Evolutionary conservation across 2,888 invertebrate species (phyloP).

Genomic region (Synanthedon vespiformis): DNA sequence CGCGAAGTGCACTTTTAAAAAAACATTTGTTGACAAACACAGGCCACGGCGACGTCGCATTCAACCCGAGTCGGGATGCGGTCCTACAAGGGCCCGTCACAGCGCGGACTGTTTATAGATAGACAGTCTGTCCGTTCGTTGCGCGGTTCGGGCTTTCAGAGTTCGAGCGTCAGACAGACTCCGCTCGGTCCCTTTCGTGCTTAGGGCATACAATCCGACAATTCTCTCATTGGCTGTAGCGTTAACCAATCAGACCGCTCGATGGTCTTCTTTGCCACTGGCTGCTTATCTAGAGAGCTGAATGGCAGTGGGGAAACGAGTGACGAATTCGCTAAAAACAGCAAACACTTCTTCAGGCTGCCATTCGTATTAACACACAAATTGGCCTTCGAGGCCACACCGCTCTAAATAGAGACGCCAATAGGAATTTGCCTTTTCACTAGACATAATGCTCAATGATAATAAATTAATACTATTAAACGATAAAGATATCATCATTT

Average conservation of each 20-base stretch:
- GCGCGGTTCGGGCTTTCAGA: slow-evolving; percentile 1
- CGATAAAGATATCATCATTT: neutral
- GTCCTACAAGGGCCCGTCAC: slow-evolving; percentile 50
- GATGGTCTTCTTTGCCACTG: slow-evolving; percentile 34
- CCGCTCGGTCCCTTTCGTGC: slow-evolving; percentile 45
- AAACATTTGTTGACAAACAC: slow-evolving; percentile 43
- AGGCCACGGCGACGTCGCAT: slow-evolving; percentile 15
- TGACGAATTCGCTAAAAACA: slow-evolving; percentile 36
- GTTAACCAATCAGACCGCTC: slow-evolving; percentile 36
- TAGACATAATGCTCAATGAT: slow-evolving; percentile 12
- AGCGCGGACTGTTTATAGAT: no score
- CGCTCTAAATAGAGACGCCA: slow-evolving; percentile 37
- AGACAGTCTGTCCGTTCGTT: slow-evolving; percentile 39
- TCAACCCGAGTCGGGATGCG: slow-evolving; percentile 35
- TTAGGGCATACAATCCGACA: slow-evolving; percentile 37
- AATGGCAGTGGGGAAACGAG: slow-evolving; percentile 55
- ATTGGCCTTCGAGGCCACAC: slow-evolving; percentile 43
- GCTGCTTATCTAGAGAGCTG: slow-evolving; percentile 26
- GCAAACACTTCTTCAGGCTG: slow-evolving; percentile 25
- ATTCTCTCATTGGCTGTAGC: slow-evolving; percentile 39
- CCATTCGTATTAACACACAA: slow-evolving; percentile 37
- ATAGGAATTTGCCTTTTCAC: slow-evolving; percentile 24
- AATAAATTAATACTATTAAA: slow-evolving; percentile 4
- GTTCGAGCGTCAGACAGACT: slow-evolving; percentile 8
- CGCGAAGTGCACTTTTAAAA: slow-evolving; percentile 28